A percentile compares a stretch with the other conserved stretches of the same genome.
These are phyloP conservation scores for Lucilia sericata DNA, from an alignment of 1,140 invertebrate species.

Conservation along the genomic window DNA sequence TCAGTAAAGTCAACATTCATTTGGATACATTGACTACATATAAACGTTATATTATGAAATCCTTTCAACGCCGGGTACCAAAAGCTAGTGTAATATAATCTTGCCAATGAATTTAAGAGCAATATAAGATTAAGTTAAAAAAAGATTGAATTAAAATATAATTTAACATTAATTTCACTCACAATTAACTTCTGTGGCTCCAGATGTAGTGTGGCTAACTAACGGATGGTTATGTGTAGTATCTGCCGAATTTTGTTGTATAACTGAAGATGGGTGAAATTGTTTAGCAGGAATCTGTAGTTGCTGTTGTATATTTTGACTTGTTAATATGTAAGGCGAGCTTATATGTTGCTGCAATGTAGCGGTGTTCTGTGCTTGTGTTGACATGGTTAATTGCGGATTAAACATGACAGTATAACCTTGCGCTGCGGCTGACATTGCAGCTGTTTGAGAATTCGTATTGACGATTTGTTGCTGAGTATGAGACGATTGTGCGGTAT, in stretches of 20 bases:
- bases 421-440: conserved; percentile 8
- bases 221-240: not conserved
- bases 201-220: not conserved
- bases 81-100: no score
- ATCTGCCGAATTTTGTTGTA: not conserved
- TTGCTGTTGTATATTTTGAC: not conserved
- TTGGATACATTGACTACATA: no score
- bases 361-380: not conserved
- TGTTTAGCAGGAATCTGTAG: not conserved
- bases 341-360: not conserved
- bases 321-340: not conserved
- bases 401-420: conserved; percentile 35
- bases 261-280: not conserved
- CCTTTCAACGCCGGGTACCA: no score
- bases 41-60: no score
- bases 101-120: no score
- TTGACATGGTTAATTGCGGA: not conserved
- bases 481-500: not conserved
- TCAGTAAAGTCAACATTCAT: no score
- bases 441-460: conserved; percentile 47
- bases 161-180: not conserved
- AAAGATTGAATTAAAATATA: no score
- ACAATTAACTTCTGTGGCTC: not conserved
- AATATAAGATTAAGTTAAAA: no score
- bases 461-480: conserved; percentile 60